Evolutionary conservation across 1,140 invertebrate species (phyloP), one percentile per base, ranked within the genome.

Genomic region (Drosophila santomea): DNA sequence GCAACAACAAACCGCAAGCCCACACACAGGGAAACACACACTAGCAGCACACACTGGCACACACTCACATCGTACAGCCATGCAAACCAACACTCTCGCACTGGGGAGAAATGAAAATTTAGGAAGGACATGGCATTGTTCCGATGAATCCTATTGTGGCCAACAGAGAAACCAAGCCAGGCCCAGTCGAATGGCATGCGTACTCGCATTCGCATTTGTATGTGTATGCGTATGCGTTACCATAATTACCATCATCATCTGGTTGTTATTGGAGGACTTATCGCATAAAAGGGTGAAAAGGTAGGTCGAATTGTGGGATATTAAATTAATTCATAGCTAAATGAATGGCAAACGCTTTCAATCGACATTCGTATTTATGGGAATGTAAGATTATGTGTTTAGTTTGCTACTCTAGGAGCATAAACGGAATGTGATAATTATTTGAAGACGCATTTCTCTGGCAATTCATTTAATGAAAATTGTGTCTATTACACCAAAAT

Each of bases 1-100:
- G 45, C 60, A 72, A 57, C 71, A 59, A 62, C 69, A 67, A 68
- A 57, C 62, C 62, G 41, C 73, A 69, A 45, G 25, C 25, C 25
- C 25, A 17, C 15, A 14, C 54, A 36, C 48, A 15, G 28, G 50
- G 52, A 48, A 47, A n/a, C 44, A 35, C 43, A 52, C 35, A 57
- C 23, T 2, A 23, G 23, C 23, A 23, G 23, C 23, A 38, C 39
- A 15, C 15, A 17, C 50, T 17, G 1, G n/a, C 17, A 41, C 44
- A 59, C 17, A 36, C n/a, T 17, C 64, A 28, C 14, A 15, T 20
- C 20, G 20, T 8, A 10, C 7, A 32, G 8, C 8, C 32, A 8
- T 32, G 32, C 32, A 8, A 2, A 32, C 28, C 28, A 38, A 35
- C 15, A 15, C 15, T 15, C 25, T 15, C 4, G 38, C 45, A 72